phyloP scores from a whole-genome alignment of 2,797 vertebrate genomes.

The Eurystomus glaucurus region DNA sequence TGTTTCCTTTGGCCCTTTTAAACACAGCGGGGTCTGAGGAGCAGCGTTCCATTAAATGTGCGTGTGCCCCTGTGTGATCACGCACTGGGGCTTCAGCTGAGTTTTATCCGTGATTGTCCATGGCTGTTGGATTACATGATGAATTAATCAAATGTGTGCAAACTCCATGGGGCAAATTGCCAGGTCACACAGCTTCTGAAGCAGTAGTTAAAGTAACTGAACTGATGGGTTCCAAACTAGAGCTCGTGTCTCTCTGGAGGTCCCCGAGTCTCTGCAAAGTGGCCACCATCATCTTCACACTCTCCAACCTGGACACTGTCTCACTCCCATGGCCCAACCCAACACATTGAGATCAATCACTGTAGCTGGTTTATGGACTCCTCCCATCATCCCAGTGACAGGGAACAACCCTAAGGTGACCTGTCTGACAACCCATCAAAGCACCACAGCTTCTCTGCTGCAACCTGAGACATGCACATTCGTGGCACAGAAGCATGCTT shows the following conservation, averaged over 20 bases:
- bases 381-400: rapidly evolving
- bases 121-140: background rate
- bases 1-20: conserved; percentile 40
- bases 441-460: background rate
- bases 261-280: background rate
- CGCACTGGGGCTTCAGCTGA: rapidly evolving
- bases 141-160: background rate
- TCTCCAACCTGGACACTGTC: background rate
- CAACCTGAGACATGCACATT: rapidly evolving
- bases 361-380: background rate
- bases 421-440: background rate
- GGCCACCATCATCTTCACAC: background rate
- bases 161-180: background rate
- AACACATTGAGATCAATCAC: rapidly evolving
- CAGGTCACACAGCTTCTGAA: background rate
- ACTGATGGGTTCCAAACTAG: rapidly evolving
- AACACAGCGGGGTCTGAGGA: background rate
- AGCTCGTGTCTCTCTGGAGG: background rate
- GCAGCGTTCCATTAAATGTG: rapidly evolving
- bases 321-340: background rate
- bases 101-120: background rate
- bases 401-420: background rate
- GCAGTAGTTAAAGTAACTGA: background rate
- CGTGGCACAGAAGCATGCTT: background rate
- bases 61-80: background rate